These are phyloP conservation scores for Vireo altiloquus DNA, from an alignment of 2,113 vertebrate species.

Conservation along the genomic window DNA sequence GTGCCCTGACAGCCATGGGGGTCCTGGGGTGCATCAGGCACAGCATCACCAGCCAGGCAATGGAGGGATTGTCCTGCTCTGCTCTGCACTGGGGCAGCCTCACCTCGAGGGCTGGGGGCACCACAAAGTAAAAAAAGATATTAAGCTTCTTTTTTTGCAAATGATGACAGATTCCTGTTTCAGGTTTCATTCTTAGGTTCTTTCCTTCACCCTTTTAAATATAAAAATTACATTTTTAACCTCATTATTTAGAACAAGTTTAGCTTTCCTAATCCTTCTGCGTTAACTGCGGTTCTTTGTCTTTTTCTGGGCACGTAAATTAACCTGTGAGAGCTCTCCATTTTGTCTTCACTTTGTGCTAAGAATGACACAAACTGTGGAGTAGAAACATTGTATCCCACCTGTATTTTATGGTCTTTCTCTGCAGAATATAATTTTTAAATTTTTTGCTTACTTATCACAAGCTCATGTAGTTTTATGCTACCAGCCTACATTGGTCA, in stretches of 20 bases:
- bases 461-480: not conserved
- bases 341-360: not conserved
- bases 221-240: not conserved
- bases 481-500: not conserved
- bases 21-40: not conserved
- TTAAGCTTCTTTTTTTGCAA: no score
- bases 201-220: not conserved
- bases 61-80: accelerated
- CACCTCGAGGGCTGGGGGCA: accelerated
- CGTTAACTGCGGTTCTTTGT: not conserved
- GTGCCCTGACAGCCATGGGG: no score
- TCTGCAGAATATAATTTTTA: not conserved
- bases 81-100: not conserved
- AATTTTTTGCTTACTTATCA: not conserved
- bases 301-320: not conserved
- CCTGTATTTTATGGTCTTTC: not conserved
- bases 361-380: not conserved
- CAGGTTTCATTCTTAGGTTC: not conserved
- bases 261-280: not conserved
- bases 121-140: no score
- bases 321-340: not conserved
- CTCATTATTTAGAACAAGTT: not conserved
- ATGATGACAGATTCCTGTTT: not conserved
- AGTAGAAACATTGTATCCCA: not conserved
- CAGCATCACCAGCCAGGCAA: accelerated